Base-by-base conservation (phyloP, 2,888 invertebrate genomes). In the Xanthia togata region DNA sequence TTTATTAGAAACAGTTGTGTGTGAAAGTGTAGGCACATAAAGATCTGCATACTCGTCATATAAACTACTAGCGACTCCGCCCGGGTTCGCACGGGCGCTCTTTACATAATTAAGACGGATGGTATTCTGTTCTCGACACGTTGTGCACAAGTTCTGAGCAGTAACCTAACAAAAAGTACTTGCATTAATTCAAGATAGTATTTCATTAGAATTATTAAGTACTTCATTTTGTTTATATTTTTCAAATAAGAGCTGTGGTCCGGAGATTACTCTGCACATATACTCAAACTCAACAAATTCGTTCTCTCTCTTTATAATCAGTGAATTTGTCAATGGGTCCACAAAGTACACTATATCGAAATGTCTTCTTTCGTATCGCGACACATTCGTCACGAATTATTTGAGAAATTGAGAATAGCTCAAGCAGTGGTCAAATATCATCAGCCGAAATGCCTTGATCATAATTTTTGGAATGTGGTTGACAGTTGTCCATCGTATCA, bases 1-100 rank as follows among this genome's bases (percentile, higher is more conserved):
- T 55, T 57, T 59, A 53, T 79, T 41, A 44, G 35, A 31, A n/a
- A 73, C 14, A 74, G 31, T 26, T 60, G 55, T 23, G 55, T n/a
- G 47, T 53, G 63, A 59, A 78, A 59, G 47, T 64, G 53, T 35
- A 59, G 23, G 9, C n/a, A 17, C 11, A 11, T 35, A 67, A 47
- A 47, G 23, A 67, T 31, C 23, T 47, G 8, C 14, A 31, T 23
- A 23, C 20, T 65, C 14, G 4, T 26, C 20, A 44, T 41, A 41
- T 17, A n/a, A 63, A 55, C 55, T 55, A n/a, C 11, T 23, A 11
- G 53, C 11, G 23, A 53, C 23, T 4, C 23, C 23, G 23, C 50
- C 47, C 47, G 47, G 17, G 20, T 23, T 50, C 5, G 17, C 53
- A 9, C 23, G 3, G 53, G 53, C 11, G 11, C 11, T 55, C n/a